Percentiles rank a stretch among this genome's conserved stretches.
Evolutionary conservation across 2,888 invertebrate genomes (phyloP).

Genomic region (Nesidiocoris tenuis): DNA sequence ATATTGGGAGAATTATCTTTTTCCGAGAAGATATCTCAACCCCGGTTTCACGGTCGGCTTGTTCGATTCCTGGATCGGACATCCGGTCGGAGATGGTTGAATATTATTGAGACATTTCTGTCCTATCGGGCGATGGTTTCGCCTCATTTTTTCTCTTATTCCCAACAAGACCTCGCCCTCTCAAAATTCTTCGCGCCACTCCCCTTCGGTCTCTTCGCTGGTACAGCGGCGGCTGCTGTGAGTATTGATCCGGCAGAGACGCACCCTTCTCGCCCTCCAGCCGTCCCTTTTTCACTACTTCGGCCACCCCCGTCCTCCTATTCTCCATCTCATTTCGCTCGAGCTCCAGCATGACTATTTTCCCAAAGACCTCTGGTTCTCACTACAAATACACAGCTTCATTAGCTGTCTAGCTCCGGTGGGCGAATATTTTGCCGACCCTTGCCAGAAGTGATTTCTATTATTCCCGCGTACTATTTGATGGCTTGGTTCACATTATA

Average conservation of each 20-base stretch:
- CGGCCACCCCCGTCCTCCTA: not conserved
- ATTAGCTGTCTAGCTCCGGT: not conserved
- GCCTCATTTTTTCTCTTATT: not conserved
- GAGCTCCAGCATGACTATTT: not conserved
- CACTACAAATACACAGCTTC: constrained; percentile 26
- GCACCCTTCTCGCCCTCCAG: constrained; percentile 10
- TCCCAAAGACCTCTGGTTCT: not conserved
- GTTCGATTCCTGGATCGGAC: not conserved
- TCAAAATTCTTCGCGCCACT: not conserved
- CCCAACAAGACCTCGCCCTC: not conserved
- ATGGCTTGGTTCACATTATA: no score
- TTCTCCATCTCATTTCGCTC: constrained; percentile 12
- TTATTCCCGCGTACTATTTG: no score
- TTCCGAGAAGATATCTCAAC: not conserved
- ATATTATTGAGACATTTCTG: constrained; percentile 19
- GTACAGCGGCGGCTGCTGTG: not conserved
- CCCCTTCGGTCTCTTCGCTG: not conserved
- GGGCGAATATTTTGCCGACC: no score
- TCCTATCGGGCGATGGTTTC: not conserved
- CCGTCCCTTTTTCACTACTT: constrained; percentile 24
- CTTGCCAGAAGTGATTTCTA: no score
- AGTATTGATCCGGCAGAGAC: not conserved
- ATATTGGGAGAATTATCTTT: no score
- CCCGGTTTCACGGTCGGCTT: constrained; percentile 11
- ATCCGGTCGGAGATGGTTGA: not conserved